Evolutionary conservation across 1,140 invertebrate species (phyloP).

Genomic region (Venustaconcha ellipsiformis): DNA sequence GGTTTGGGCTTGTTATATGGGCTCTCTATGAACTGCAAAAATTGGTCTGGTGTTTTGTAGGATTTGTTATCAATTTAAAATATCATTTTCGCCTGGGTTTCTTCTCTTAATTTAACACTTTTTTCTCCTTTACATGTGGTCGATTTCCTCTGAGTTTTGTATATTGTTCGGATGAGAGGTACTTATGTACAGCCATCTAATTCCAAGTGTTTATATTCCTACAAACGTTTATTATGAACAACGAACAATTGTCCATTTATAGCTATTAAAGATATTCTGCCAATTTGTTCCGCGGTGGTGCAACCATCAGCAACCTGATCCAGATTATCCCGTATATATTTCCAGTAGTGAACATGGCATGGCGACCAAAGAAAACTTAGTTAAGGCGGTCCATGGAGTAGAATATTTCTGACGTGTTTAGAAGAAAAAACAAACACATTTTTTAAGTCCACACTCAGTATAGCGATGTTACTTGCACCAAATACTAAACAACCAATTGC

Average conservation of each 20-base stretch:
- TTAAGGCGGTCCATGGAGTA: slow-evolving; percentile 12
- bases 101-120: neutral
- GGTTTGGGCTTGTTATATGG: no score
- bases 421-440: neutral
- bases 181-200: slow-evolving; percentile 2
- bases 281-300: neutral
- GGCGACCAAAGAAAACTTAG: neutral
- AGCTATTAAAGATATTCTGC: neutral
- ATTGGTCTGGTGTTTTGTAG: no score
- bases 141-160: neutral
- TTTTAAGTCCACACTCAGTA: no score
- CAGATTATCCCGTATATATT: neutral
- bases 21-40: no score
- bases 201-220: slow-evolving; percentile 9
- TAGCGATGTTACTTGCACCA: no score
- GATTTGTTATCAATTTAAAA: neutral
- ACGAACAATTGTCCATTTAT: slow-evolving; percentile 2
- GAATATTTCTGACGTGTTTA: slow-evolving; percentile 1
- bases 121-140: neutral
- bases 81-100: slow-evolving; percentile 1
- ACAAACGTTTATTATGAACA: slow-evolving; percentile 3
- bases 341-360: neutral
- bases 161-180: neutral
- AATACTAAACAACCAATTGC: no score
- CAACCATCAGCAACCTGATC: slow-evolving; percentile 10